Base-by-base conservation (phyloP, 2,888 invertebrate species). In the Idaea dimidiata region DNA sequence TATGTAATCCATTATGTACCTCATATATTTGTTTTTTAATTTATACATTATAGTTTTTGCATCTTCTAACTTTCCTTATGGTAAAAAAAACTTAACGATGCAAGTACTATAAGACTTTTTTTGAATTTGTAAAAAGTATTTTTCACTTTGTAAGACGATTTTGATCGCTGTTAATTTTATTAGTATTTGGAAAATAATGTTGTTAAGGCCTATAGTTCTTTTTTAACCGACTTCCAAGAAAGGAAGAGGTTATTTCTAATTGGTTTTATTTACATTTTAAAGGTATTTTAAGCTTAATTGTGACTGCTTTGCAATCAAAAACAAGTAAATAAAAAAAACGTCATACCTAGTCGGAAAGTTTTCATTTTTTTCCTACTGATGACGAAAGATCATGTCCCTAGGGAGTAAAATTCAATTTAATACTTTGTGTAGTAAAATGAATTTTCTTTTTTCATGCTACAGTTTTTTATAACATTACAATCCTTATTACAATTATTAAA, bases 1-100 rank as follows among this genome's bases (percentile, higher is more conserved):
- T 24, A 71, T 66, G 59, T 68, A 66, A 67, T 66, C 64, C 61
- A 43, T 63, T 63, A 67, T 66, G 61, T 71, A 71, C 71, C 71
- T 71, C 71, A 69, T 65, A 71, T 64, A 59, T n/a, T n/a, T 58
- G 58, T 66, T 62, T 59, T 59, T 63, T 69, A 68, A 69, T 62
- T 67, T 66, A 63, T 65, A 63, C 59, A 24, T 62, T 66, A 43
- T 43, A 43, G 43, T 43, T 14, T 43, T 43, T 43, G 43, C 43
- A 43, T 43, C 43, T 43, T 1, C 5, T 33, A 6, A 14, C 33
- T 33, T 33, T 33, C 1, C 1, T 14, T 10, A 33, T 33, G 33
- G 33, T 7, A 6, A 33, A 1, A 7, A 24, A n/a, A n/a, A n/a
- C n/a, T n/a, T n/a, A n/a, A n/a, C n/a, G 24, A 43, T 10, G 43